Conservation (phyloP, 2,797 vertebrate genomes). For the Sebastes flavidus region DNA sequence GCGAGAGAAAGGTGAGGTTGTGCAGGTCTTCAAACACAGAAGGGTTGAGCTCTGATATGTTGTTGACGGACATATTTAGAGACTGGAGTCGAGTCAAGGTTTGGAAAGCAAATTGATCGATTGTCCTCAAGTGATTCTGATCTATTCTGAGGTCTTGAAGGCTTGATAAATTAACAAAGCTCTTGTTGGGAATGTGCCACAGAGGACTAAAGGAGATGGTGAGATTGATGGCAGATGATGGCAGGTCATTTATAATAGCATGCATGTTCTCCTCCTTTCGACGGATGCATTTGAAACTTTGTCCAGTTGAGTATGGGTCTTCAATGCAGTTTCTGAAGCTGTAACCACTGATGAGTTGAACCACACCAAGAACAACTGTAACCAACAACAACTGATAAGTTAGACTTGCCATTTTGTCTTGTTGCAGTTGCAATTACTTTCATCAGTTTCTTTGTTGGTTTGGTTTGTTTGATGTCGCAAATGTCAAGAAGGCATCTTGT, state of each 20-base stretch:
- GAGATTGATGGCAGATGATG: constrained; percentile 64
- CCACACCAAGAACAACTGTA: constrained; percentile 41
- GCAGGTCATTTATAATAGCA: constrained; percentile 72
- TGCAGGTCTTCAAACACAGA: constrained; percentile 73
- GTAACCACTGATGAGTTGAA: constrained; percentile 69
- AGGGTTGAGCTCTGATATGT: constrained; percentile 54
- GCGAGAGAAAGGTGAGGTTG: constrained; percentile 69
- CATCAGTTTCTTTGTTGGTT: not conserved
- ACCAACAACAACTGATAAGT: constrained; percentile 26
- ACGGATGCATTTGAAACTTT: constrained; percentile 69
- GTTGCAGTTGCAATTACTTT: not conserved
- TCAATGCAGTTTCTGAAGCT: constrained; percentile 83
- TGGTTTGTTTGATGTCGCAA: not conserved
- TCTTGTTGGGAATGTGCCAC: constrained; percentile 25
- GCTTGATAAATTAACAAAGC: constrained; percentile 71
- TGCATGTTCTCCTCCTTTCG: constrained; percentile 45
- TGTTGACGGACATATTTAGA: constrained; percentile 80
- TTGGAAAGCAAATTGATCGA: constrained; percentile 66
- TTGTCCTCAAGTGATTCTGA: constrained; percentile 45
- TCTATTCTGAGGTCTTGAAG: constrained; percentile 69
- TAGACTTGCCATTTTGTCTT: constrained; percentile 58
- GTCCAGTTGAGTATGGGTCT: constrained; percentile 27
- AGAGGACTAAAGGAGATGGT: constrained; percentile 67
- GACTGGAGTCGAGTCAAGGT: constrained; percentile 65
- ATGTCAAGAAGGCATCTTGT: not conserved